Conservation (phyloP, 2,797 vertebrate genomes). For the Psittacula derbiana region DNA sequence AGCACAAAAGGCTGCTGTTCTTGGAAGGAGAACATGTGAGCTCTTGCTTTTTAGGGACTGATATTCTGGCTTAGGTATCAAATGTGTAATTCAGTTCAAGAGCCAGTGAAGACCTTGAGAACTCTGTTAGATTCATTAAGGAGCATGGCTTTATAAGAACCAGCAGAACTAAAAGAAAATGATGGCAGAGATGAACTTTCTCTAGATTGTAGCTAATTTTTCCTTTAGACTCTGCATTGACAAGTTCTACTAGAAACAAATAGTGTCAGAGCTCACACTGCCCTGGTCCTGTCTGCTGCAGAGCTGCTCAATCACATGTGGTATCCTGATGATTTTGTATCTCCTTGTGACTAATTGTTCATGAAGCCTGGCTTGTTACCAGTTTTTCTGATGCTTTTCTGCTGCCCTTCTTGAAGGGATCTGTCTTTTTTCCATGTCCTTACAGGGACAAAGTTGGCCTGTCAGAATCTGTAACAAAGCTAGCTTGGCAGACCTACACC, state of each 20-base stretch:
- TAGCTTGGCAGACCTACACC: neutral
- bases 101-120: neutral
- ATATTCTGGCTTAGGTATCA: neutral
- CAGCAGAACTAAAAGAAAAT: neutral
- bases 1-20: neutral
- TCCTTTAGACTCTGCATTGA: neutral
- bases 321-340: neutral
- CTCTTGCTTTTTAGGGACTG: neutral
- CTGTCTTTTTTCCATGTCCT: neutral
- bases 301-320: neutral
- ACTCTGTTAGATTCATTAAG: neutral
- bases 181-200: neutral
- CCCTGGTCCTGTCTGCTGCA: neutral
- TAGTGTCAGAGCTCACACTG: neutral
- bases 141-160: neutral
- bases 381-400: neutral
- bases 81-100: neutral
- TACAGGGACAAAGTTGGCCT: neutral
- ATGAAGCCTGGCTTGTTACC: neutral
- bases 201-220: neutral
- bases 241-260: neutral
- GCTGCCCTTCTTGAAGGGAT: neutral
- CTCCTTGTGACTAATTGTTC: neutral
- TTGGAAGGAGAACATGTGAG: neutral
- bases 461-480: neutral